Percentiles rank a stretch among this genome's conserved stretches.
Conservation (phyloP, 2,797 vertebrate genomes). For the Caiman crocodilus region DNA sequence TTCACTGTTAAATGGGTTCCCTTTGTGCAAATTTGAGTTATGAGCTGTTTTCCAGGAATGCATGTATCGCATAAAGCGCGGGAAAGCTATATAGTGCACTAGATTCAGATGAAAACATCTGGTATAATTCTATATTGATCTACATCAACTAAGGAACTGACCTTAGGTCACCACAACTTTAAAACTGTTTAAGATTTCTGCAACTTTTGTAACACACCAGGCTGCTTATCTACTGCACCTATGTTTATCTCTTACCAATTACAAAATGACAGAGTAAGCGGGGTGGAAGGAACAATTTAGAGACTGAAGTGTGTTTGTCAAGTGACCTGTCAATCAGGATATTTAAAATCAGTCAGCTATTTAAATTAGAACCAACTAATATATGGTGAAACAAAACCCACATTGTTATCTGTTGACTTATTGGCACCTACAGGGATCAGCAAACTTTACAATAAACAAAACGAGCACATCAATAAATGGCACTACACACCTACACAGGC, state of each 20-base stretch:
- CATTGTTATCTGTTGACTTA: neutral
- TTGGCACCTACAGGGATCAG: neutral
- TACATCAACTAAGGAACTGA: neutral
- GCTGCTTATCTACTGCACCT: neutral
- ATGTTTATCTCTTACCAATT: neutral
- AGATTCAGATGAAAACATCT: neutral
- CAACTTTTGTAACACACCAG: neutral
- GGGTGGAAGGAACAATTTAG: neutral
- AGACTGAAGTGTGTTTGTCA: neutral
- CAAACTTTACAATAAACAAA: accelerated
- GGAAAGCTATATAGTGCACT: too few species aligned
- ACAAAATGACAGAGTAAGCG: neutral
- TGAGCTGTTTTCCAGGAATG: too few species aligned
- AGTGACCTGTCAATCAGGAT: neutral
- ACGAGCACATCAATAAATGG: neutral
- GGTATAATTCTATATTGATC: neutral
- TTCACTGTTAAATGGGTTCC: too few species aligned
- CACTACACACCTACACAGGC: slow-evolving; percentile 86
- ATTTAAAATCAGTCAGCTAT: neutral
- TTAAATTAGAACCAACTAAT: neutral
- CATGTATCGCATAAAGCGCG: too few species aligned
- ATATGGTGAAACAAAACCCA: neutral
- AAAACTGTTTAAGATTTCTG: neutral
- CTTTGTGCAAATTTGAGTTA: too few species aligned
- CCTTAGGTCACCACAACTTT: neutral